Conservation (phyloP, 2,797 vertebrate species). For the Benthosema pterotum region DNA sequence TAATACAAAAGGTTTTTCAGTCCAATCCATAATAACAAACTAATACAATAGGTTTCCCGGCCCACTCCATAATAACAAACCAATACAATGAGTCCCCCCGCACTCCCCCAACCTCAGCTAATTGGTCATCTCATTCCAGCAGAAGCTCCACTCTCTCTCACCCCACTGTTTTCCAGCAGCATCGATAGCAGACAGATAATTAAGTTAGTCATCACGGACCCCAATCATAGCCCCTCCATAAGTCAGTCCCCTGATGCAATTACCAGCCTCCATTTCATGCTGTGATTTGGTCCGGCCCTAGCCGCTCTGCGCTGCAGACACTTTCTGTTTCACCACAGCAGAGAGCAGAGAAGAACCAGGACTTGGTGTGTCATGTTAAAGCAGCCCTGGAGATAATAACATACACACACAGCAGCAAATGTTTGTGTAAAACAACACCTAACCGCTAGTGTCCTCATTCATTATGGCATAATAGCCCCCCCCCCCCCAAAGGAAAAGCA, state of each 20-base stretch:
- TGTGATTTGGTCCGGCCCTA: slow-evolving; percentile 6
- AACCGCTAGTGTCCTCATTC: too few species aligned
- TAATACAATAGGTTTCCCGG: not conserved
- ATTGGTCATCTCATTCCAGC: not conserved
- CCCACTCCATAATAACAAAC: not conserved
- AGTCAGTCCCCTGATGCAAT: slow-evolving; percentile 19
- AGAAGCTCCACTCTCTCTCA: slow-evolving; percentile 3
- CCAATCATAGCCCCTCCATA: slow-evolving; percentile 29
- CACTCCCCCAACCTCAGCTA: too few species aligned
- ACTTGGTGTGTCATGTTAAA: too few species aligned
- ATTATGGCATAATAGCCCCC: too few species aligned
- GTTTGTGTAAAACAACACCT: too few species aligned
- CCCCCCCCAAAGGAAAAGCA: too few species aligned
- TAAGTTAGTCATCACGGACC: slow-evolving; percentile 17
- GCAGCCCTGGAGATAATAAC: too few species aligned
- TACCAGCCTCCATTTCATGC: slow-evolving; percentile 34
- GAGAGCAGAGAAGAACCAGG: too few species aligned
- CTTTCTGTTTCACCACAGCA: not conserved
- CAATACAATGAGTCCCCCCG: not conserved
- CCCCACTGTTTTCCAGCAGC: slow-evolving; percentile 24
- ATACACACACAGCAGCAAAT: too few species aligned
- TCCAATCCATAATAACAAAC: too few species aligned
- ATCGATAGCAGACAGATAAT: slow-evolving; percentile 37
- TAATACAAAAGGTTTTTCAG: too few species aligned
- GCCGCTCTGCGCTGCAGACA: not conserved